Base-by-base conservation (phyloP, 1,140 invertebrate species). In the Eueides isabella region DNA sequence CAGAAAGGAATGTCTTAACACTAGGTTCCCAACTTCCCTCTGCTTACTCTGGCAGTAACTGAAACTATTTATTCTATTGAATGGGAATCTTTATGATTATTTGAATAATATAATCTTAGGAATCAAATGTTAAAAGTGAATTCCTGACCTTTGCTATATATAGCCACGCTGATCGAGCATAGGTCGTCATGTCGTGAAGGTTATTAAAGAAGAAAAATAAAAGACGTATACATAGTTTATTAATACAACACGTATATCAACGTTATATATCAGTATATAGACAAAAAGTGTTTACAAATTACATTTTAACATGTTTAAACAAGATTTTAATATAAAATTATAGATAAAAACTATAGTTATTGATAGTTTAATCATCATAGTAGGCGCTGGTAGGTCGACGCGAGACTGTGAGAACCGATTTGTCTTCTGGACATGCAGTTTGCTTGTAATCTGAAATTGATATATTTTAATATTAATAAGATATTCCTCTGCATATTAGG, bases 361-460 rank as follows among this genome's bases (percentile, higher is more conserved):
- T 26, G 12, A 66, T 16, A 29, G 9, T 35, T 29, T 33, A 69
- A 63, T 92, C 90, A 67, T 92, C 89, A 68, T 90, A 92, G 74
- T 85, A 91, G 65, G 70, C 86, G 74, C 80, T 89, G 2, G 88
- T 88, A 0, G 90, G 90, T 30, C 88, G 80, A 30, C 90, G 87
- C 0, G 90, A 92, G 0, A 82, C 89, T 4, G 86, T 88, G 14
- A 92, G 78, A 2, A 90, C 67, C 0, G 89, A 90, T 67, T 86
- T 88, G 63, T 92, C 90, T 67, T 89, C 86, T 6, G 90, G 90
- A 67, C 90, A 92, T 1, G 80, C 74, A 6, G 88, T 90, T 69
- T 92, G 90, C 48, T 86, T 89, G 69, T 90, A 92, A 80, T 92
- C 90, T 92, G 85, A 61, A 89, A 89, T 67, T 33, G n/a, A 3